Percentiles rank a stretch among this genome's conserved stretches.
Conservation (phyloP, 2,888 invertebrate genomes). For the Thymelicus acteon region DNA sequence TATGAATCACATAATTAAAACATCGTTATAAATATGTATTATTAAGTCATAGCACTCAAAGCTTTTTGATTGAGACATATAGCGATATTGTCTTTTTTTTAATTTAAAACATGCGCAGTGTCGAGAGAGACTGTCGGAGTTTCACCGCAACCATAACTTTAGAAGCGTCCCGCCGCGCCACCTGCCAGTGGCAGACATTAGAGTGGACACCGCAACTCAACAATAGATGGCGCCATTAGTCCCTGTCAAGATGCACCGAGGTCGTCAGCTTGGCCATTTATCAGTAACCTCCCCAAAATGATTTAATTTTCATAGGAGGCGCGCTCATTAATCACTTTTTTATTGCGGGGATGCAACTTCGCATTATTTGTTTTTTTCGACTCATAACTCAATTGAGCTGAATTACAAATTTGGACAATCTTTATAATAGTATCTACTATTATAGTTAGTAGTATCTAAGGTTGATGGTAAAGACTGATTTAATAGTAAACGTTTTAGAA, state of each 20-base stretch:
- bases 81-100: no score
- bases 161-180: constrained; percentile 57
- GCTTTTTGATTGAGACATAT: no score
- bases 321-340: constrained; percentile 45
- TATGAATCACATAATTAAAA: background rate
- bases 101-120: no score
- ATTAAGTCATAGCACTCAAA: background rate
- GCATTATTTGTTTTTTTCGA: constrained; percentile 27
- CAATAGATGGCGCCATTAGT: constrained; percentile 81
- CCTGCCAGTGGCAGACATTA: constrained; percentile 54
- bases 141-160: constrained; percentile 25
- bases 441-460: background rate
- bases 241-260: constrained; percentile 61
- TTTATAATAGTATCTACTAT: background rate
- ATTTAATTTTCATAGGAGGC: constrained; percentile 70
- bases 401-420: constrained; percentile 13
- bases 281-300: constrained; percentile 65
- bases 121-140: background rate
- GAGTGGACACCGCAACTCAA: constrained; percentile 61
- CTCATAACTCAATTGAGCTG: constrained; percentile 29
- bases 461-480: no score
- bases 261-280: constrained; percentile 73
- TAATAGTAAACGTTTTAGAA: no score
- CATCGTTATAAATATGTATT: background rate
- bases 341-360: constrained; percentile 37